Evolutionary conservation across 2,113 vertebrate genomes (phyloP).

Genomic region (Proterorhinus semilunaris): DNA sequence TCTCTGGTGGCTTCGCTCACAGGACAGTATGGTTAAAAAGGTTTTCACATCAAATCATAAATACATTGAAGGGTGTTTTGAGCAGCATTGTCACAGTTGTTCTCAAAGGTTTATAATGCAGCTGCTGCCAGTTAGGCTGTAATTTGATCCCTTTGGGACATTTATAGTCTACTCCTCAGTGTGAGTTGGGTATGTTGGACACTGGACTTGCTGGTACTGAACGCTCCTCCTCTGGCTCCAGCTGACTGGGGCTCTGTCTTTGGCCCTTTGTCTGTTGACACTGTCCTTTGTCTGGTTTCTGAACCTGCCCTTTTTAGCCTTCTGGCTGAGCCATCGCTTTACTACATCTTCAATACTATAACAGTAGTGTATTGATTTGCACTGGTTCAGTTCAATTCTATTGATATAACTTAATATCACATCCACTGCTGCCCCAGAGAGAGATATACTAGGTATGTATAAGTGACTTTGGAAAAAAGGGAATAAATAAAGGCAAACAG

Average conservation of each 20-base stretch:
- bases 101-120: background rate
- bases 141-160: conserved; percentile 3
- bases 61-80: background rate
- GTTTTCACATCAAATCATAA: background rate
- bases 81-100: background rate
- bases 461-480: no score
- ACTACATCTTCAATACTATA: background rate
- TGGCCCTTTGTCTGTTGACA: conserved; percentile 29
- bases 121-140: background rate
- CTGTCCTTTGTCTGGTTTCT: conserved; percentile 23
- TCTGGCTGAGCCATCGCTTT: conserved; percentile 19
- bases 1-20: background rate
- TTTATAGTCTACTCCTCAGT: background rate
- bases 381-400: no score
- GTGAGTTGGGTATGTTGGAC: background rate
- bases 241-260: conserved; percentile 11
- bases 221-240: background rate
- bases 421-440: background rate
- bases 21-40: background rate
- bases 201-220: background rate
- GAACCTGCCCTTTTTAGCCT: background rate
- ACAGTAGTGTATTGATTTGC: background rate
- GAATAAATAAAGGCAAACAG: no score
- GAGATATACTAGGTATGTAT: background rate
- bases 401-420: background rate